These are phyloP conservation scores for Poeciliopsis turrubarensis DNA, from an alignment of 2,113 vertebrate species.

Conservation along the genomic window DNA sequence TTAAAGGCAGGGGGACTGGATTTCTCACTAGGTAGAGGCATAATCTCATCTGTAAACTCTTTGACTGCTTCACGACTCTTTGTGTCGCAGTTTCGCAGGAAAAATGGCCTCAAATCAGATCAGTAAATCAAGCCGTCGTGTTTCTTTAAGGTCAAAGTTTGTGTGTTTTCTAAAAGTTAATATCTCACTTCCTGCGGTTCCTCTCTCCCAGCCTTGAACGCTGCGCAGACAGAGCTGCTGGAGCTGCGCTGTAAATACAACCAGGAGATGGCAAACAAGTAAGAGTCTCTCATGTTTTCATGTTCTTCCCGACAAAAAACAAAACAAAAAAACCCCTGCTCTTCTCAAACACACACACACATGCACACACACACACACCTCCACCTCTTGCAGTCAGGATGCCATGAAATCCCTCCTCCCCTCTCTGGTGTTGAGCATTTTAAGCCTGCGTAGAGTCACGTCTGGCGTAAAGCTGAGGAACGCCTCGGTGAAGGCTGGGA, in stretches of 20 bases:
- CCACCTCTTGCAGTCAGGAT: not conserved
- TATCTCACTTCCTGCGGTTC: conserved; percentile 29
- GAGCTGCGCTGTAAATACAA: conserved; percentile 94
- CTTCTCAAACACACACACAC: no score
- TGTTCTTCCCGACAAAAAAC: not conserved
- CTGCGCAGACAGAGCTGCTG: conserved; percentile 91
- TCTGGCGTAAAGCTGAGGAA: conserved; percentile 57
- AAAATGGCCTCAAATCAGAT: not conserved
- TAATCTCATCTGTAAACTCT: not conserved
- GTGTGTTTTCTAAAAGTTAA: conserved; percentile 13
- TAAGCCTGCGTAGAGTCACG: conserved; percentile 34
- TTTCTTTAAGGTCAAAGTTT: conserved; percentile 49
- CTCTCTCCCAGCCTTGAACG: conserved; percentile 85
- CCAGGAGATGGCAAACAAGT: conserved; percentile 92
- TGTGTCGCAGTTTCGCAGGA: not conserved
- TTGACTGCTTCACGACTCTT: not conserved
- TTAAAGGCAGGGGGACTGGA: not conserved
- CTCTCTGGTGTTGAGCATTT: not conserved
- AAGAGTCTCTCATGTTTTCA: conserved; percentile 64
- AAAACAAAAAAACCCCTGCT: no score
- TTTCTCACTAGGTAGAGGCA: not conserved
- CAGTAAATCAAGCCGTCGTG: conserved; percentile 6
- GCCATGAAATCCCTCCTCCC: not conserved
- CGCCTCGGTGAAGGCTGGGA: conserved; percentile 57
- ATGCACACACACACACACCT: no score